Conservation (phyloP, 2,113 vertebrate genomes). For the Nannospalax galili region DNA sequence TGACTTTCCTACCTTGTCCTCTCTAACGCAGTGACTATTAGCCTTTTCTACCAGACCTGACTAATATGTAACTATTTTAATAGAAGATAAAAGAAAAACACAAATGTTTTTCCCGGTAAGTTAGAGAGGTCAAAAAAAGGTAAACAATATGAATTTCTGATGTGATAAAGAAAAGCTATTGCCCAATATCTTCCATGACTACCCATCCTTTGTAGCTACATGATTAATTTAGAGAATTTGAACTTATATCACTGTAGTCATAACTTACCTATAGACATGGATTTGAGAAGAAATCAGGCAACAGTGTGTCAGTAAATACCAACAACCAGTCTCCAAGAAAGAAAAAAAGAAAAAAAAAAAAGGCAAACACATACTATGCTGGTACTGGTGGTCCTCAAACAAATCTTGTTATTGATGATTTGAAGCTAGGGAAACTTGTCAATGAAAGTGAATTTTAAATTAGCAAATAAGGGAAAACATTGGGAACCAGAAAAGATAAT, state of each 20-base stretch:
- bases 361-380: neutral
- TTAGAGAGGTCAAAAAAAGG: neutral
- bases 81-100: conserved; percentile 5
- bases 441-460: neutral
- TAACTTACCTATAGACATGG: neutral
- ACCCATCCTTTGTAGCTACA: neutral
- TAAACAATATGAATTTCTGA: neutral
- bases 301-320: neutral
- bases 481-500: too few relatives aligned
- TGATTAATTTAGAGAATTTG: conserved; percentile 22
- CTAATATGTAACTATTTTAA: neutral
- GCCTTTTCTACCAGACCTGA: rapidly evolving
- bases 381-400: neutral
- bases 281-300: conserved; percentile 16
- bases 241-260: neutral
- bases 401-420: neutral
- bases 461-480: too few relatives aligned
- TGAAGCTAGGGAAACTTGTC: conserved; percentile 2
- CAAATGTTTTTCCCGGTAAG: neutral
- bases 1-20: neutral
- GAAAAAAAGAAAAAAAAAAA: neutral
- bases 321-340: neutral
- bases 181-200: neutral
- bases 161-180: conserved; percentile 4
- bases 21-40: neutral